Evolutionary conservation across 2,113 vertebrate genomes (phyloP).

Genomic region (Odontophorus gujanensis): DNA sequence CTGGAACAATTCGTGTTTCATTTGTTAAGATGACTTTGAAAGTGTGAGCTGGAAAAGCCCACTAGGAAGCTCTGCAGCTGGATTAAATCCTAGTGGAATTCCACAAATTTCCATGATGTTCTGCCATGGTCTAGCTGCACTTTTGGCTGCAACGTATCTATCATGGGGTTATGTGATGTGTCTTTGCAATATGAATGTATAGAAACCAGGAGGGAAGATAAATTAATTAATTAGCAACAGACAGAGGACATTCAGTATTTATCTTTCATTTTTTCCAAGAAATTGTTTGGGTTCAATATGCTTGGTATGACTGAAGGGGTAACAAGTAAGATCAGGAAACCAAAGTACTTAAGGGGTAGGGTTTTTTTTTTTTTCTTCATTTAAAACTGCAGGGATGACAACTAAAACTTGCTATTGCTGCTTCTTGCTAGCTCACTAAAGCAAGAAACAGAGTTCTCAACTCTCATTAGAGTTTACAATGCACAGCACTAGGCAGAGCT

Average conservation of each 20-base stretch:
- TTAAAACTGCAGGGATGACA: not conserved
- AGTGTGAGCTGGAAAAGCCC: not conserved
- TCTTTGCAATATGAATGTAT: not conserved
- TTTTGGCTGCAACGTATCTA: not conserved
- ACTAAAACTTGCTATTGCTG: not conserved
- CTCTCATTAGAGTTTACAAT: not conserved
- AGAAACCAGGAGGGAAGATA: not conserved
- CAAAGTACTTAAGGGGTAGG: not conserved
- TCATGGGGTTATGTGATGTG: fast-evolving
- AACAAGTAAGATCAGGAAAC: not conserved
- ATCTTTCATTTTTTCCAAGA: not conserved
- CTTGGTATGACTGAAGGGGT: not conserved
- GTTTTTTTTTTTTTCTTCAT: not conserved
- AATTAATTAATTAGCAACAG: not conserved
- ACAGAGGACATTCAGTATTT: not conserved
- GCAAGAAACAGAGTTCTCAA: not conserved
- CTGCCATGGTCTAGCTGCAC: not conserved
- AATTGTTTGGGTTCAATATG: not conserved
- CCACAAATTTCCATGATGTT: not conserved
- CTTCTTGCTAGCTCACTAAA: not conserved
- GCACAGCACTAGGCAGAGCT: not conserved
- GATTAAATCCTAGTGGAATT: not conserved
- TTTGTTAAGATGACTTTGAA: not conserved
- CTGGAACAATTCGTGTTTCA: not conserved
- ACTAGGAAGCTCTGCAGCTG: not conserved